Conservation (phyloP, 92 coral and sea anemone genomes). For the Plumapathes pennacea region DNA sequence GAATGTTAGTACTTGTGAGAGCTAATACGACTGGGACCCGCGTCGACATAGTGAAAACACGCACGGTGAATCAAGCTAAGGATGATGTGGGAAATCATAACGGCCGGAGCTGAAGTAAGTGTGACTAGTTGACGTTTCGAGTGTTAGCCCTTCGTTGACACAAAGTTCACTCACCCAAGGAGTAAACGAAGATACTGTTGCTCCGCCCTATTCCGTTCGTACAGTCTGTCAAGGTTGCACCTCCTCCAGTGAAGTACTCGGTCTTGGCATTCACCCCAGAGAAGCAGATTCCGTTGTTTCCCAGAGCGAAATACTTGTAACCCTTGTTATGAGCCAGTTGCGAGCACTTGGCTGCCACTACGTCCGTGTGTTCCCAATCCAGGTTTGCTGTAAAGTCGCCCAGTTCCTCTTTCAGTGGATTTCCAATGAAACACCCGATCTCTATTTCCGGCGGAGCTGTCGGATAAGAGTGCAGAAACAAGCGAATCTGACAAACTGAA, state of each 20-base stretch:
- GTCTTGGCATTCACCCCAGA: constrained; percentile 26
- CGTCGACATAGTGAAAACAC: too few species aligned
- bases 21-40: too few species aligned
- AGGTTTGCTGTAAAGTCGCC: constrained; percentile 19
- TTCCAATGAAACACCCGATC: constrained; percentile 24
- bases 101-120: too few species aligned
- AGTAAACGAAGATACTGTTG: constrained; percentile 32
- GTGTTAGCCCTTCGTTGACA: too few species aligned
- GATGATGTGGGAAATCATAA: too few species aligned
- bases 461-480: too few species aligned
- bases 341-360: constrained; percentile 28
- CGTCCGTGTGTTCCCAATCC: constrained; percentile 32
- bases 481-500: too few species aligned
- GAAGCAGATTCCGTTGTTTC: constrained; percentile 42
- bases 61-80: too few species aligned
- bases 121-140: too few species aligned
- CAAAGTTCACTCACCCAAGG: constrained; percentile 36
- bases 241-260: constrained; percentile 12
- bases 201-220: constrained; percentile 36
- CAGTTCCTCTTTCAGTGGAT: constrained; percentile 7
- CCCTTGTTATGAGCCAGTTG: constrained; percentile 14
- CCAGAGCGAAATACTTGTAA: constrained; percentile 51
- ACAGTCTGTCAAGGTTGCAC: constrained; percentile 1
- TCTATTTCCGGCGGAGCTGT: constrained; percentile 6
- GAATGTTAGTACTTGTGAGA: too few species aligned